Conservation (phyloP, 2,797 vertebrate genomes). For the Mionectes olivaceus region DNA sequence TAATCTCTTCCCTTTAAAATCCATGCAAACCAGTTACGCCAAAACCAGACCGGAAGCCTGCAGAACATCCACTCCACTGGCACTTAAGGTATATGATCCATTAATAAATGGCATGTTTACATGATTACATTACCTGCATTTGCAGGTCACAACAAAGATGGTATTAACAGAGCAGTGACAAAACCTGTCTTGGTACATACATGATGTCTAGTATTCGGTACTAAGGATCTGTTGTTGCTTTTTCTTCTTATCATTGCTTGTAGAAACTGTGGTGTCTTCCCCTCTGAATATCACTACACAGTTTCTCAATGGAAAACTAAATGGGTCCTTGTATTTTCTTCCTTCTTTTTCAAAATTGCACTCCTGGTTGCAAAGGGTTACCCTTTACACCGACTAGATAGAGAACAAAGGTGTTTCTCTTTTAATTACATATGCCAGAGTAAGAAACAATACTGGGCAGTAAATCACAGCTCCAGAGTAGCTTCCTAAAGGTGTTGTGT, state of each 20-base stretch:
- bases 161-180: neutral
- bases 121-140: neutral
- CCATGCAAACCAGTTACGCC: neutral
- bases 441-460: neutral
- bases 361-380: neutral
- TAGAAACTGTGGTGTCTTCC: neutral
- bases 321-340: neutral
- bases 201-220: too few relatives aligned
- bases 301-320: neutral
- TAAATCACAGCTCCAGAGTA: neutral
- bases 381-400: neutral
- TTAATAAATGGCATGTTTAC: neutral
- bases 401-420: neutral
- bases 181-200: fast-evolving
- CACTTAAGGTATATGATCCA: neutral
- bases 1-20: slow-evolving; percentile 27
- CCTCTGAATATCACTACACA: neutral
- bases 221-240: neutral
- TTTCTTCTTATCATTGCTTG: neutral
- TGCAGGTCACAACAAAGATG: neutral
- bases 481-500: neutral
- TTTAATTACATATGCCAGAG: neutral
- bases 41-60: neutral
- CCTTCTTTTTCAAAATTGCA: neutral
- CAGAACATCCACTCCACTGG: neutral